Conservation (phyloP, 2,888 invertebrate genomes). For the Linnaemya tessellans region DNA sequence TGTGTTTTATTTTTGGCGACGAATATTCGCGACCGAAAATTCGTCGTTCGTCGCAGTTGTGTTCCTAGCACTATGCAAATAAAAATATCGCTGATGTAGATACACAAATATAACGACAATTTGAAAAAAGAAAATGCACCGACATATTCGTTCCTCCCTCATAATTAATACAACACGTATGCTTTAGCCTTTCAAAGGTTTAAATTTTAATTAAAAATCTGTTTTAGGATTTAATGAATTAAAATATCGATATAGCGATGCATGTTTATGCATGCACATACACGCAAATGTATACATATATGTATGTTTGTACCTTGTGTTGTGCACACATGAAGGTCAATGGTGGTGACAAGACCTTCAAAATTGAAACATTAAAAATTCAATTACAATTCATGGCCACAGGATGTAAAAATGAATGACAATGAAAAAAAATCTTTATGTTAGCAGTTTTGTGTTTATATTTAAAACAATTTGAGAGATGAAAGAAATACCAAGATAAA, state of each 20-base stretch:
- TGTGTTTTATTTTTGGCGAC: too few species aligned
- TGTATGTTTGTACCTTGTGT: not conserved
- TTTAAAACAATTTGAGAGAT: not conserved
- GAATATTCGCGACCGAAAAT: too few species aligned
- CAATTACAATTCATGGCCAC: conserved; percentile 39
- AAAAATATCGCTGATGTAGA: too few species aligned
- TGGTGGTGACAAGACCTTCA: conserved; percentile 6
- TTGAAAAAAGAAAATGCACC: too few species aligned
- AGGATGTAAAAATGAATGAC: not conserved
- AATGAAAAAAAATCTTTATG: conserved; percentile 22
- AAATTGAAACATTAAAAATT: conserved; percentile 37
- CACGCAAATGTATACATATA: too few species aligned
- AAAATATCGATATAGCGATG: not conserved
- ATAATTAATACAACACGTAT: too few species aligned
- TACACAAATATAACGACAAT: too few species aligned
- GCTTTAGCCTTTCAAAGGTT: conserved; percentile 13
- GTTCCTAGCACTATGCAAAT: too few species aligned
- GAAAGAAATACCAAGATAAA: not conserved
- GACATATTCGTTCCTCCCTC: too few species aligned
- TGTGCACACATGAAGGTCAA: not conserved
- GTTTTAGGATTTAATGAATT: conserved; percentile 1
- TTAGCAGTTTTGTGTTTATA: not conserved
- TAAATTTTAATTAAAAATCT: conserved; percentile 58
- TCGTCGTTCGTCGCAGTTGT: too few species aligned
- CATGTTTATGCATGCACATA: not conserved